Conservation (phyloP, 2,888 invertebrate species). For the Trachelus stipa region DNA sequence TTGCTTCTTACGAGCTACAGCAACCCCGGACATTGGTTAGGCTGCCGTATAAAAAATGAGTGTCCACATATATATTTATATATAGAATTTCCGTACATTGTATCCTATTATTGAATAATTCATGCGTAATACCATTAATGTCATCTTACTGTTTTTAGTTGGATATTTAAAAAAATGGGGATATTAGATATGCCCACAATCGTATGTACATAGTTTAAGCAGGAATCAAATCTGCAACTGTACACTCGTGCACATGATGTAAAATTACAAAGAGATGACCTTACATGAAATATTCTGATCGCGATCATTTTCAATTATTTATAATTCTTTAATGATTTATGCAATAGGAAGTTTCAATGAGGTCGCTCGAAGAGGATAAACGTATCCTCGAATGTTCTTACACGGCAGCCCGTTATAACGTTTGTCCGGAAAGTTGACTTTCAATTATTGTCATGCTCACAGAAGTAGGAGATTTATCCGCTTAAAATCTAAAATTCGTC, state of each 20-base stretch:
- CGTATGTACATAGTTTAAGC: background rate
- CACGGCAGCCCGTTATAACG: slow-evolving; percentile 36
- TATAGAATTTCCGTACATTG: background rate
- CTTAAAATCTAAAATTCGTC: slow-evolving; percentile 39
- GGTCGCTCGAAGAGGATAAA: background rate
- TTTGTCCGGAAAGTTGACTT: slow-evolving; percentile 35
- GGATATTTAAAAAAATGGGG: background rate
- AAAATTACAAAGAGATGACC: background rate
- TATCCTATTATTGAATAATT: background rate
- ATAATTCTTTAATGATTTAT: background rate
- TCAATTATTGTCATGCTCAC: slow-evolving; percentile 58
- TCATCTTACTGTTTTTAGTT: background rate
- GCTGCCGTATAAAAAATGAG: slow-evolving; percentile 42
- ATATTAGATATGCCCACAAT: background rate
- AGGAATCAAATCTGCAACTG: background rate
- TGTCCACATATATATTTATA: background rate
- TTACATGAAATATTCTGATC: background rate
- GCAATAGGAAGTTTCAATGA: background rate
- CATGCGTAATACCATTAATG: background rate
- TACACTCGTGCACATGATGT: background rate
- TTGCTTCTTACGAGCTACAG: slow-evolving; percentile 44
- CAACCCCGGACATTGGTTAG: slow-evolving; percentile 46
- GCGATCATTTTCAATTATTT: background rate
- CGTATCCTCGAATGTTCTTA: slow-evolving; percentile 18
- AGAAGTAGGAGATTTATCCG: slow-evolving; percentile 56